phyloP scores from a whole-genome alignment of 92 coral and sea anemone species.

The Porites evermanni region DNA sequence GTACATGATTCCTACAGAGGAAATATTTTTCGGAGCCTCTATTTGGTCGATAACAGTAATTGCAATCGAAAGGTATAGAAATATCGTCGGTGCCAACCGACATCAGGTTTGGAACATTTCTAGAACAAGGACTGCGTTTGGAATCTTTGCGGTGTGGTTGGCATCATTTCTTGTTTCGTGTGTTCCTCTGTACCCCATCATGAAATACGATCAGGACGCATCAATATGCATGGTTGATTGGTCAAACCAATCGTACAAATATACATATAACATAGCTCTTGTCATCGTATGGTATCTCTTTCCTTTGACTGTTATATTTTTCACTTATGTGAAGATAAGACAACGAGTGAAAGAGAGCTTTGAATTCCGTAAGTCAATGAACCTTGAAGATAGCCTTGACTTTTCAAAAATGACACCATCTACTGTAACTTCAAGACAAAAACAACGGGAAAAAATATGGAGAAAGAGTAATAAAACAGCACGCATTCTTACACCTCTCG shows the following conservation, averaged over 20 bases:
- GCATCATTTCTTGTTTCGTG: conserved; percentile 68
- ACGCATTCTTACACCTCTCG: conserved; percentile 82
- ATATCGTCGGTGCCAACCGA: conserved; percentile 57
- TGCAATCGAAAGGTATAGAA: conserved; percentile 80
- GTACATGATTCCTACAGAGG: conserved; percentile 75
- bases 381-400: conserved; percentile 3
- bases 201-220: conserved; percentile 3
- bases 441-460: conserved; percentile 42
- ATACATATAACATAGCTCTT: conserved; percentile 29
- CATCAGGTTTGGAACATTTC: conserved; percentile 44
- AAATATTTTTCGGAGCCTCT: conserved; percentile 84
- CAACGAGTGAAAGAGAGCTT: conserved; percentile 62
- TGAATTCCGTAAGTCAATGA: conserved; percentile 70
- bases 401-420: not conserved
- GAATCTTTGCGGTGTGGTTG: conserved; percentile 69
- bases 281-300: conserved; percentile 68
- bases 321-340: conserved; percentile 73
- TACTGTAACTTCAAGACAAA: not conserved
- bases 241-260: conserved; percentile 34
- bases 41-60: conserved; percentile 86
- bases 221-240: conserved; percentile 28
- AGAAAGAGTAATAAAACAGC: conserved; percentile 72
- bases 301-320: conserved; percentile 67
- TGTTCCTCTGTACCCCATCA: conserved; percentile 74
- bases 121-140: conserved; percentile 33